phyloP scores from a whole-genome alignment of 2,113 vertebrate species.

The Chinchilla lanigera region DNA sequence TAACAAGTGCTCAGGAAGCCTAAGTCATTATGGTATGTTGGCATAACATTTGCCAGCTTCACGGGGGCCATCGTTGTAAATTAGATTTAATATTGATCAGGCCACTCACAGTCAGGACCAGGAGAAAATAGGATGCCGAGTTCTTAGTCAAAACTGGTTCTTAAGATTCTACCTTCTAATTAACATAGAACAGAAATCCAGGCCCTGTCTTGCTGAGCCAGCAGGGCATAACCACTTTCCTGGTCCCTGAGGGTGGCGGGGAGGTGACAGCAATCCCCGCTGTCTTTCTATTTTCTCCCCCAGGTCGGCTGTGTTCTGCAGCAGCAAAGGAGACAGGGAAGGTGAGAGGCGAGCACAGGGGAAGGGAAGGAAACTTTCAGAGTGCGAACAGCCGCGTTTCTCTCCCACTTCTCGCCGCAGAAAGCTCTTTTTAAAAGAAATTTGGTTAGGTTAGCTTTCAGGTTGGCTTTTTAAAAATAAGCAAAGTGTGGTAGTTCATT shows the following conservation, averaged over 20 bases:
- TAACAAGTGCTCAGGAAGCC: constrained; percentile 85
- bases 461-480: constrained; percentile 3
- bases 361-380: not conserved
- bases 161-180: constrained; percentile 82
- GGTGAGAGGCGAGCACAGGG: not conserved
- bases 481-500: not conserved
- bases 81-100: constrained; percentile 90
- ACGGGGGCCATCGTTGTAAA: constrained; percentile 85
- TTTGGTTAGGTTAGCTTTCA: not conserved
- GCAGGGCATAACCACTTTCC: constrained; percentile 52
- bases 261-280: constrained; percentile 71
- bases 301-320: not conserved
- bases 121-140: constrained; percentile 83
- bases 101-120: constrained; percentile 78
- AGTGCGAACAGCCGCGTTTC: not conserved
- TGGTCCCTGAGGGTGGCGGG: constrained; percentile 26
- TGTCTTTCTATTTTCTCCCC: constrained; percentile 69
- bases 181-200: constrained; percentile 82
- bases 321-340: not conserved
- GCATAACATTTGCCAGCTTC: constrained; percentile 89
- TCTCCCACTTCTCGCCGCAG: not conserved
- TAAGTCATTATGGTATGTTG: constrained; percentile 87
- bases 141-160: constrained; percentile 82
- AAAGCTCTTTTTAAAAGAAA: not conserved
- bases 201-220: constrained; percentile 73